These are phyloP conservation scores for Sphenodon punctatus DNA, from an alignment of 2,797 vertebrate genomes.

Conservation along the genomic window DNA sequence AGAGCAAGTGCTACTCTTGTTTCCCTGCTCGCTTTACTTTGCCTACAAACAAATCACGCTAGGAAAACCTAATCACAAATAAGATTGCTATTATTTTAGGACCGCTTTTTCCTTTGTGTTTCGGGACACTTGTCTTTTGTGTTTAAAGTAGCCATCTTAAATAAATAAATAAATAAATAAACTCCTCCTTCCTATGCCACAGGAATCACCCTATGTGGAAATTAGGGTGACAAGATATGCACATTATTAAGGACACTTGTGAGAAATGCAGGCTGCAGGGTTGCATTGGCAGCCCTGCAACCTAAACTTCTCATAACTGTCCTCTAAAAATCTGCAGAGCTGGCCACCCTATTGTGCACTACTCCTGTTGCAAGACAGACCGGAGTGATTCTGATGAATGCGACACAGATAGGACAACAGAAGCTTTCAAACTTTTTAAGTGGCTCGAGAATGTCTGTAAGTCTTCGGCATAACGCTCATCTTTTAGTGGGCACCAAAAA, in stretches of 20 bases:
- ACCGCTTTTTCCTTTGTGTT: background rate
- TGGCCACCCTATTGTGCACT: no score
- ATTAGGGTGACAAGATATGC: no score
- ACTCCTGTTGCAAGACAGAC: no score
- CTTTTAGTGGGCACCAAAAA: conserved; percentile 30
- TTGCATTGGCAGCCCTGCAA: no score
- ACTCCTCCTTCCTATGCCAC: background rate
- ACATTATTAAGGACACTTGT: background rate
- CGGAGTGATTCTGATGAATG: background rate
- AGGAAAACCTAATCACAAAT: background rate
- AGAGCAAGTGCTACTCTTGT: background rate
- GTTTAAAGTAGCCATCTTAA: background rate
- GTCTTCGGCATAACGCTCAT: no score
- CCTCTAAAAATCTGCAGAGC: no score
- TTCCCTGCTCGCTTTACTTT: conserved; percentile 28
- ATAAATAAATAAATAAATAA: background rate
- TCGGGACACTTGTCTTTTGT: background rate
- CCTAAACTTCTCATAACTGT: no score
- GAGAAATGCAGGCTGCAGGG: no score
- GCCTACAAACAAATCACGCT: background rate
- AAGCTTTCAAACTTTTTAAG: background rate
- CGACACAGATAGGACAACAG: background rate
- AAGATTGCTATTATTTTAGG: background rate
- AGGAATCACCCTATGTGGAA: background rate
- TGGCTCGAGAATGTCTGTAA: background rate